Conservation (phyloP, 2,797 vertebrate species). For the Perdix hodgsoniae region DNA sequence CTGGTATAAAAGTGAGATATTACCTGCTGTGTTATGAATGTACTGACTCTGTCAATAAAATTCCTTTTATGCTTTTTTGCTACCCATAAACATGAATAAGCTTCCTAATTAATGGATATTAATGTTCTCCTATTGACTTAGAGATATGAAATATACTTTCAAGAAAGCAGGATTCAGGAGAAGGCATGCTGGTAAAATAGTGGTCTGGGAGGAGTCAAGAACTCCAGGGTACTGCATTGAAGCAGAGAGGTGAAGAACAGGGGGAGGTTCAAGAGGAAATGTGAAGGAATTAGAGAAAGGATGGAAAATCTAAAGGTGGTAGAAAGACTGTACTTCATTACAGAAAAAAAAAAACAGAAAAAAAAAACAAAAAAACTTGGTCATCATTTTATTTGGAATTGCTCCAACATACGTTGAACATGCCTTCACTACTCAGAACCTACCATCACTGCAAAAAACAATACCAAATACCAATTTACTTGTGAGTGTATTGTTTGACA, state of each 20-base stretch:
- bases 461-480: background rate
- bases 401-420: rapidly evolving
- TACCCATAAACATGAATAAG: background rate
- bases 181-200: background rate
- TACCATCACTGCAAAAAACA: background rate
- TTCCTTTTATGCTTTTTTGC: background rate
- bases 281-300: background rate
- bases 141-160: background rate
- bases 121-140: background rate
- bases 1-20: background rate
- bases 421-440: background rate
- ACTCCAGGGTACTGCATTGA: background rate
- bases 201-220: background rate
- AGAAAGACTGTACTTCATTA: background rate
- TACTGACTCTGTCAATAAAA: background rate
- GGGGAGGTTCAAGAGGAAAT: background rate
- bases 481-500: background rate
- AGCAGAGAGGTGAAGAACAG: background rate
- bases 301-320: background rate
- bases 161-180: background rate
- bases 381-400: background rate
- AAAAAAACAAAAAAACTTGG: background rate
- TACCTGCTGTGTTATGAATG: background rate
- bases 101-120: background rate
- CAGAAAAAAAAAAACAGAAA: background rate